phyloP scores from a whole-genome alignment of 2,888 invertebrate genomes.

The Mactromeris polynyma region DNA sequence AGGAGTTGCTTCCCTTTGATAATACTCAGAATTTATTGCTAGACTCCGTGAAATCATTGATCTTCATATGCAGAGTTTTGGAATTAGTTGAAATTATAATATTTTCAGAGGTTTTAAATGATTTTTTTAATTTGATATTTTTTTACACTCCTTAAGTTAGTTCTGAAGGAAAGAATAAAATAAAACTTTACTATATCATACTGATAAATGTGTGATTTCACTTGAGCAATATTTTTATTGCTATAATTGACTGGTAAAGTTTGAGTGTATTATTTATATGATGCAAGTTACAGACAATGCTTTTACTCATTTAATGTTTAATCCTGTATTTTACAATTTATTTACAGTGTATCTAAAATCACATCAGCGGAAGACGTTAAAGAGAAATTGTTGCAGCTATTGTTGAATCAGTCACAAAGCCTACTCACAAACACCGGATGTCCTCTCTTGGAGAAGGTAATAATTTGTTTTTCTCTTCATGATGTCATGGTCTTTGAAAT shows the following conservation, averaged over 20 bases:
- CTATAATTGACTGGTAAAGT: no score
- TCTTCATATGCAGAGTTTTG: background rate
- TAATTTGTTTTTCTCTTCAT: slow-evolving; percentile 14
- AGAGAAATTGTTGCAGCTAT: slow-evolving; percentile 95
- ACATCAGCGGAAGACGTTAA: slow-evolving; percentile 91
- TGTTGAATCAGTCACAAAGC: slow-evolving; percentile 95
- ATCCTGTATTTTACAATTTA: background rate
- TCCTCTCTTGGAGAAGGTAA: slow-evolving; percentile 96
- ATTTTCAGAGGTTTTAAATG: no score
- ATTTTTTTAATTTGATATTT: no score
- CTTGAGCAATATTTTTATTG: no score
- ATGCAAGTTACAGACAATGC: no score
- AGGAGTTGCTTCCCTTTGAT: slow-evolving; percentile 44
- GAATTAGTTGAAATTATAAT: no score
- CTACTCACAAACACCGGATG: slow-evolving; percentile 95
- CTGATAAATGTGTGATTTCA: no score
- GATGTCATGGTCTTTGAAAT: background rate
- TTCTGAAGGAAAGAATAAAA: no score
- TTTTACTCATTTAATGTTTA: no score
- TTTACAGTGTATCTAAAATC: slow-evolving; percentile 80
- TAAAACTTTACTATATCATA: no score
- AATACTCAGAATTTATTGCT: background rate
- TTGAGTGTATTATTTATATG: no score
- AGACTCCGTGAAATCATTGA: background rate
- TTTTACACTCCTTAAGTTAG: no score